Base-by-base conservation (phyloP, 2,797 vertebrate genomes). In the Microhierax caerulescens region DNA sequence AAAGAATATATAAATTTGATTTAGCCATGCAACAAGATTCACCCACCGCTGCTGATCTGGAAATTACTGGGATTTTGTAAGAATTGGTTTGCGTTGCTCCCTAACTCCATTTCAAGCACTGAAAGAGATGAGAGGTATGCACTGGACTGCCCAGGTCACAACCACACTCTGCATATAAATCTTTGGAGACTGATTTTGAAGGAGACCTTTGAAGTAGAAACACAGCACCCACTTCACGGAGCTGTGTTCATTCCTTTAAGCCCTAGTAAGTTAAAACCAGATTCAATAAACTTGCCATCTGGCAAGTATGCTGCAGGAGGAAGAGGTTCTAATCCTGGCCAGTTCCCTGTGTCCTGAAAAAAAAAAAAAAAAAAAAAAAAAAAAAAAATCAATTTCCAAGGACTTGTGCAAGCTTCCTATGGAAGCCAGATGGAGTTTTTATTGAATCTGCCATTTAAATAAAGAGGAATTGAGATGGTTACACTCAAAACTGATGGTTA, bases 371-470 rank as follows among this genome's bases (percentile, higher is more conserved):
- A 79, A n/a, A n/a, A 48, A 37, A 64, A 70, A 67, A 43, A 72
- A 63, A 77, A 56, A 60, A 60, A 45, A 90, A 79, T 61, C 64
- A 30, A 91, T 81, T 94, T 95, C 59, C 57, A 90, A 72, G 45
- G 83, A 90, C 82, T 88, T 69, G 72, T 75, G 73, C 47, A 84
- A 94, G 79, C 59, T 90, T 92, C 89, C 96, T 94, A 88, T 95
- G 73, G 89, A 97, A 95, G 93, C 85, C 95, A 96, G 95, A 96
- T 96, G 94, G 87, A 96, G 76, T 53, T 90, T 93, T 95, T 95
- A 97, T 95, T 93, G 64, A 92, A 95, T 91, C 41, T 93, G 64
- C 78, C 85, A 88, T 80, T 96, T 94, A 94, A 89, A 95, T 85
- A 87, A 94, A 81, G 50, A 93, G 72, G 48, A 94, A 67, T 45